Base-by-base conservation (phyloP, 2,113 vertebrate species). In the Phalacrocorax brasilianus region DNA sequence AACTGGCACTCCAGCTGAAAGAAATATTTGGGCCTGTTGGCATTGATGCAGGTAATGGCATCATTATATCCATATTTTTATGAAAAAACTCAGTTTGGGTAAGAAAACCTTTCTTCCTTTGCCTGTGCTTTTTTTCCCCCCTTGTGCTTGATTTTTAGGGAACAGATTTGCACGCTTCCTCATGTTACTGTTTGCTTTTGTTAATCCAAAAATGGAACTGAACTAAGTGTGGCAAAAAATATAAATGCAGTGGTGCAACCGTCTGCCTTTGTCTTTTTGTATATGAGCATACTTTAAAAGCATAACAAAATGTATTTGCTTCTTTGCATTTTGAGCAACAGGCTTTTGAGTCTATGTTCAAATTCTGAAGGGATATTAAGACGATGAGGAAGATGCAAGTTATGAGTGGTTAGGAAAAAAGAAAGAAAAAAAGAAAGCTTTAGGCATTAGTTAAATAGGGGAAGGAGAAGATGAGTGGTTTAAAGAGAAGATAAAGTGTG, bases 21-120 rank as follows among this genome's bases (percentile, higher is more conserved):
- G 99, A 99, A 91, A 98, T 99, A 93, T 99, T 99, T 97, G 99
- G 99, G 35, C 99, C 99, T 61, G 99, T 99, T 81, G 99, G 99
- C 84, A 93, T 99, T 92, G 99, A 99, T 92, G 98, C 98, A 99
- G 99, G 99, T 99, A 99, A 98, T 88, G 71, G 61, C 76, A 70
- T 80, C 84, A 56, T 91, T 88, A 67, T 42, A 49, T 28, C 8
- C 5, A 3, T 61, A 44, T 81, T 63, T 94, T 84, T 56, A 61
- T 67, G 33, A 32, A 45, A 91, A 80, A 55, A 40, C 12, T 45
- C 19, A 33, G 16, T 9, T 56, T 38, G 26, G 9, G 5, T 74
- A 55, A 45, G 66, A 63, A 91, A 61, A 65, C 6, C 12, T 75
- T 72, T 92, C 27, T 91, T 95, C 67, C 27, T 88, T 67, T 85